Conservation (phyloP, 2,113 vertebrate genomes). For the Trogon melanurus region DNA sequence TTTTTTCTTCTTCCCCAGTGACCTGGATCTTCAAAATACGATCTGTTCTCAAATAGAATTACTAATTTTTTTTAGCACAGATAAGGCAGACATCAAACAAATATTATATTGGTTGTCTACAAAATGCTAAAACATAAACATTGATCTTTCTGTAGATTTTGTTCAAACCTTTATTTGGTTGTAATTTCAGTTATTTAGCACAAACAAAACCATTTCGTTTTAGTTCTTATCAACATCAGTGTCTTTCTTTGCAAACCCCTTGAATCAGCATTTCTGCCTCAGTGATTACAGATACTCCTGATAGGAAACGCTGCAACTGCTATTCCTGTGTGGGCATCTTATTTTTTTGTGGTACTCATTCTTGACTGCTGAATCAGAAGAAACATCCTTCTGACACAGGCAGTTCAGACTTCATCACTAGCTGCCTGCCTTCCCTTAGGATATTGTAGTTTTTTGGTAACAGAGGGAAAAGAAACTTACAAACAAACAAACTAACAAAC, state of each 20-base stretch:
- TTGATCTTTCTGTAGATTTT: conserved; percentile 44
- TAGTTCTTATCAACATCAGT: conserved; percentile 29
- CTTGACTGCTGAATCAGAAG: conserved; percentile 40
- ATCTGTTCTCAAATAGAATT: conserved; percentile 34
- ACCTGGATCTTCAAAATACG: neutral
- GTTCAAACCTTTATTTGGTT: conserved; percentile 37
- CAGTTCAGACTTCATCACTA: neutral
- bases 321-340: conserved; percentile 27
- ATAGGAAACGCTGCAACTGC: conserved; percentile 14
- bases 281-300: conserved; percentile 22
- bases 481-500: neutral
- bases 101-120: conserved; percentile 15
- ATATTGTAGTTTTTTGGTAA: neutral
- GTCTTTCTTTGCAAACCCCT: conserved; percentile 30
- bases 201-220: conserved; percentile 54
- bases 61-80: neutral
- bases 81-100: conserved; percentile 41
- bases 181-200: conserved; percentile 47
- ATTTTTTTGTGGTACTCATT: conserved; percentile 10
- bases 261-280: conserved; percentile 46
- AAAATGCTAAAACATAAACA: neutral
- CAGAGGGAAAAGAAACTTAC: neutral
- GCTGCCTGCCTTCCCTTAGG: neutral
- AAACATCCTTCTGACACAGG: neutral
- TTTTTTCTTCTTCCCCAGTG: neutral